A percentile compares a stretch with the other conserved stretches of the same genome.
Conservation (phyloP, 35 echinoderm and acorn worm genomes). For the Apostichopus parvimensis region DNA sequence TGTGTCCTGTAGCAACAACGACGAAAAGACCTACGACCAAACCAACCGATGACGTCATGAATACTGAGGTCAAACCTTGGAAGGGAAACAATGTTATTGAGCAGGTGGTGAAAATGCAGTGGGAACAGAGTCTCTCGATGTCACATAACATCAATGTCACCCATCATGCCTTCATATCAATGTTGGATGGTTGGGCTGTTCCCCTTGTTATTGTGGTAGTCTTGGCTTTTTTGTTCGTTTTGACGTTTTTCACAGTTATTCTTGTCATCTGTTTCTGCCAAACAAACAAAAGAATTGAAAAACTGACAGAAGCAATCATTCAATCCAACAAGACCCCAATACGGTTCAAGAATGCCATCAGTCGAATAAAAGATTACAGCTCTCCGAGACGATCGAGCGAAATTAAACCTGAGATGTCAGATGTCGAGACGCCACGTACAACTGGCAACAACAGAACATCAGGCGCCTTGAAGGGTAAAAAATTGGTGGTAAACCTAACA, state of each 20-base stretch:
- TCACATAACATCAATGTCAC: not conserved
- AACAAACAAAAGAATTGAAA: conserved; percentile 20
- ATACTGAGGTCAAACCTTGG: not conserved
- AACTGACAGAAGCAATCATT: conserved; percentile 1
- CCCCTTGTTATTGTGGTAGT: not conserved
- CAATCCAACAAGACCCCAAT: not conserved
- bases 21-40: not conserved
- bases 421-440: too few species aligned
- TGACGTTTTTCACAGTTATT: not conserved
- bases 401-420: too few species aligned
- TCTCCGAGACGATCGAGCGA: too few species aligned
- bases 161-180: not conserved
- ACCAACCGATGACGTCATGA: not conserved
- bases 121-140: not conserved
- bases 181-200: not conserved
- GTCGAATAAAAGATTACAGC: too few species aligned
- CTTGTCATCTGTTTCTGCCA: conserved; percentile 23
- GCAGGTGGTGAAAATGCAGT: not conserved
- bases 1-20: too few species aligned
- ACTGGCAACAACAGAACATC: too few species aligned
- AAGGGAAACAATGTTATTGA: not conserved
- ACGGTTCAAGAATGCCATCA: too few species aligned
- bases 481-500: too few species aligned
- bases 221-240: not conserved
- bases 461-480: too few species aligned